These are phyloP conservation scores for Alca torda DNA, from an alignment of 2,797 vertebrate species.

Conservation along the genomic window DNA sequence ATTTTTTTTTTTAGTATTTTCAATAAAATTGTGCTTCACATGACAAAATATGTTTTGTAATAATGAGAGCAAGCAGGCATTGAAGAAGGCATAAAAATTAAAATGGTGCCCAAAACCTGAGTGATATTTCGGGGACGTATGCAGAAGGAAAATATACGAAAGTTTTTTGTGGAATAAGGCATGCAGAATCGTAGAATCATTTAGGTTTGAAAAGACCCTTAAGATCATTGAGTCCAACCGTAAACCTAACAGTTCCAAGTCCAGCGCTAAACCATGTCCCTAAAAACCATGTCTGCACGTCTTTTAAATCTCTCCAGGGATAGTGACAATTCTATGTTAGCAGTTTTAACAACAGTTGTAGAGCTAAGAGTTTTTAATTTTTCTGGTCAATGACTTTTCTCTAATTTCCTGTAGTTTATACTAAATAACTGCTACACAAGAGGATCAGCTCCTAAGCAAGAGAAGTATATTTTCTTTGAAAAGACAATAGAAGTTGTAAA, in stretches of 20 bases:
- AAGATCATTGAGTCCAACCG: neutral
- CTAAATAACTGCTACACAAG: neutral
- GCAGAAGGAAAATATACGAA: neutral
- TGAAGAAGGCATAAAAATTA: neutral
- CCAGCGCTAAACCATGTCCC: neutral
- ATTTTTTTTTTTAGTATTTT: neutral
- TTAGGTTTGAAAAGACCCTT: neutral
- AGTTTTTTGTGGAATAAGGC: neutral
- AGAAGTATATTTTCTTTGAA: neutral
- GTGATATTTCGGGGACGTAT: neutral
- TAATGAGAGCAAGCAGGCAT: neutral
- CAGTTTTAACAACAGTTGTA: neutral
- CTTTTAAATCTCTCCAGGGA: neutral
- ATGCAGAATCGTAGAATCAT: neutral
- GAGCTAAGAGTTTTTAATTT: neutral
- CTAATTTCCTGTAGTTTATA: neutral
- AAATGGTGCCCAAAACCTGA: neutral
- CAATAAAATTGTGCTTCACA: neutral
- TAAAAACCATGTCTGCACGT: neutral
- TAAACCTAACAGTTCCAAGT: neutral
- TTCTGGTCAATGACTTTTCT: neutral
- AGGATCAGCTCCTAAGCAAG: neutral
- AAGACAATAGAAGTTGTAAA: neutral
- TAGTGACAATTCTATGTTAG: neutral
- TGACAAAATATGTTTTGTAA: neutral